Base-by-base conservation (phyloP, 2,888 invertebrate species). In the Sarcophaga carnaria region DNA sequence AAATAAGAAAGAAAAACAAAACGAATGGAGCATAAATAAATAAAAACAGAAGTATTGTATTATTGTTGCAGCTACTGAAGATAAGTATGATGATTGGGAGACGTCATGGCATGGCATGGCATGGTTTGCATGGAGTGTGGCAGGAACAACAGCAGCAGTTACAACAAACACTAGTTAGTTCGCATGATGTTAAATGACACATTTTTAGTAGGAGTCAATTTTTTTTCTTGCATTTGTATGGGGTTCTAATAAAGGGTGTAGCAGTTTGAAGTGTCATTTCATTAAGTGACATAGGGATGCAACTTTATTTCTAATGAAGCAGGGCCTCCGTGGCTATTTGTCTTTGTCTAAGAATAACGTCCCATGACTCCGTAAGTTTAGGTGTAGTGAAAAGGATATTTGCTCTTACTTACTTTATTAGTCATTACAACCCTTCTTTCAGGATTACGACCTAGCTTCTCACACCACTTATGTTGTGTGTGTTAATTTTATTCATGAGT, bases 41-140 rank as follows among this genome's bases (percentile, higher is more conserved):
- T 17, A n/a, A 37, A 37, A 54, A 76, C 60, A 54, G 37, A n/a
- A 60, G 71, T 60, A 17, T 37, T 37, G 37, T 37, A 37, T 59
- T 72, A 67, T 59, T 66, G 63, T 49, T 62, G 72, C 59, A 66
- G 49, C 75, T 59, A 81, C 81, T 75, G 75, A 54, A 70, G 81
- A 81, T 69, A 86, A 77, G 67, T 49, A 72, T 71, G 71, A 77
- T 75, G 83, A 80, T 80, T 80, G 22, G 59, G 37, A 67, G 70
- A 72, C 60, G 37, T 60, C 59, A 72, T 60, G 59, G 71, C 71
- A 59, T 72, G 37, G 59, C 22, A 20, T 60, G 25, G 69, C 59
- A 72, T n/a, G n/a, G 60, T 37, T 72, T 37, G 71, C 59, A 37
- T 60, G 17, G 14, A 59, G 17, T 59, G 59, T n/a, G n/a, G 59